Conservation (phyloP, 2,113 vertebrate genomes). For the Oriolus oriolus region DNA sequence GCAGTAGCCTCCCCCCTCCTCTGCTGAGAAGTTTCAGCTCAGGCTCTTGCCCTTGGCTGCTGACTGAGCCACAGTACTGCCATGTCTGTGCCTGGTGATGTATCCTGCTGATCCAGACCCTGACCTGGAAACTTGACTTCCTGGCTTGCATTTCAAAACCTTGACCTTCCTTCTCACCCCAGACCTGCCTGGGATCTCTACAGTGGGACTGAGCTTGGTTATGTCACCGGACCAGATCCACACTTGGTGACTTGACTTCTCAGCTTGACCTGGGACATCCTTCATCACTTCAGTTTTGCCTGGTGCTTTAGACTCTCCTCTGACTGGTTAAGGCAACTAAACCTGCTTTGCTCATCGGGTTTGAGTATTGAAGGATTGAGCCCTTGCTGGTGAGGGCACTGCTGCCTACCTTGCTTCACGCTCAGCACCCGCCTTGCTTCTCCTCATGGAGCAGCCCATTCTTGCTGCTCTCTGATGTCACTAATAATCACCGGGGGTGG, state of each 20-base stretch:
- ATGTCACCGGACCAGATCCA: background rate
- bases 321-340: background rate
- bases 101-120: background rate
- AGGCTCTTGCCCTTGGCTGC: background rate
- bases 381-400: background rate
- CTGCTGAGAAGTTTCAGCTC: background rate
- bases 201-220: background rate
- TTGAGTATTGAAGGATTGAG: background rate
- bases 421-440: background rate
- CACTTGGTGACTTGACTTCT: background rate
- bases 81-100: background rate
- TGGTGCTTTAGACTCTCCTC: background rate
- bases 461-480: background rate
- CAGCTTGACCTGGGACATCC: background rate
- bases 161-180: background rate
- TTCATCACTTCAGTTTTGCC: background rate
- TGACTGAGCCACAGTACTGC: background rate
- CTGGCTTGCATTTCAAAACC: background rate
- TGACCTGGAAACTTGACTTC: background rate
- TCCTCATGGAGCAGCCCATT: background rate
- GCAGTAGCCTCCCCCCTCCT: rapidly evolving
- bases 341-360: background rate
- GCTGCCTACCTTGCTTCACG: background rate
- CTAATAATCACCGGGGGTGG: background rate
- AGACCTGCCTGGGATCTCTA: background rate